Conservation (phyloP, 2,888 invertebrate species). For the Papilio demoleus region DNA sequence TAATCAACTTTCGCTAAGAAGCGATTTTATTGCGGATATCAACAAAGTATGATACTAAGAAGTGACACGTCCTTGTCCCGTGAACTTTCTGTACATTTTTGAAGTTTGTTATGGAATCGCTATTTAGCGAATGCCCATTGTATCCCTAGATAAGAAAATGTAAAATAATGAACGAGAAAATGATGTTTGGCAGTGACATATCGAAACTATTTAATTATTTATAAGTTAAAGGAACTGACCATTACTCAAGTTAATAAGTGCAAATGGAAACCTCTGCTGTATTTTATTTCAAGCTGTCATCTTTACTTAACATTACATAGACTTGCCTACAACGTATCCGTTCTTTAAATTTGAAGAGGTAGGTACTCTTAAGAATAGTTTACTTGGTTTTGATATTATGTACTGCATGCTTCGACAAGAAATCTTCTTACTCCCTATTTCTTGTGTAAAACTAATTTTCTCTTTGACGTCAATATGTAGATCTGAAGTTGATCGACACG, state of each 20-base stretch:
- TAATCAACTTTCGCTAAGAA: too few species aligned
- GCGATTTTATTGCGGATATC: too few species aligned
- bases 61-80: too few species aligned
- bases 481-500: slow-evolving; percentile 39
- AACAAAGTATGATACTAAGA: too few species aligned
- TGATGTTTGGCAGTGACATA: not conserved
- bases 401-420: not conserved
- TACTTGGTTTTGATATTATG: not conserved
- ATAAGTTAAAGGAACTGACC: not conserved
- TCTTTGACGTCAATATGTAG: slow-evolving; percentile 27
- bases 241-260: not conserved
- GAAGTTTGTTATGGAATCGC: too few species aligned
- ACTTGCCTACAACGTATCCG: not conserved
- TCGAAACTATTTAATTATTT: not conserved
- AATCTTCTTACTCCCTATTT: slow-evolving; percentile 13
- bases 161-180: not conserved
- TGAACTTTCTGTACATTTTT: too few species aligned
- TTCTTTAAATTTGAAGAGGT: not conserved
- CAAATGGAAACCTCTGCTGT: not conserved
- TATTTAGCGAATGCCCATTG: too few species aligned
- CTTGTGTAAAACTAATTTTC: slow-evolving; percentile 43
- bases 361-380: not conserved
- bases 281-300: not conserved
- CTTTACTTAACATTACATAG: not conserved
- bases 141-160: not conserved